These are phyloP conservation scores for Sericinus montela DNA, from an alignment of 2,888 invertebrate species.

Conservation along the genomic window DNA sequence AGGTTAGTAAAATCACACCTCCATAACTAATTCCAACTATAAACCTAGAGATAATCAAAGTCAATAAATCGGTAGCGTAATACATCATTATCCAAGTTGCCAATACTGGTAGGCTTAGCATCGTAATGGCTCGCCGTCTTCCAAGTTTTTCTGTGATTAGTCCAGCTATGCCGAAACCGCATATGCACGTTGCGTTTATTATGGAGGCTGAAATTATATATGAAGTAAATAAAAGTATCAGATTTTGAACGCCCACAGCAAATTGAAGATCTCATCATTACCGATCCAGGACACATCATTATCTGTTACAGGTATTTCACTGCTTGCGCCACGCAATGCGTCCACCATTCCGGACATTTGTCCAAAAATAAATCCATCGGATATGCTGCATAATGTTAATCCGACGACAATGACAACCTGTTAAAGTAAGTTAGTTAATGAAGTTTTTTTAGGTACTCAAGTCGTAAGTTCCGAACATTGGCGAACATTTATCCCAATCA, in stretches of 20 bases:
- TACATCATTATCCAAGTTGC: conserved; percentile 15
- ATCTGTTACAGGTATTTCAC: conserved; percentile 10
- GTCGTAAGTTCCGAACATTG: no score
- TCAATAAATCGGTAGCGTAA: not conserved
- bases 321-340: conserved; percentile 15
- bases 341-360: conserved; percentile 25
- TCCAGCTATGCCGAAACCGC: conserved; percentile 11
- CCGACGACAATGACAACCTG: conserved; percentile 16
- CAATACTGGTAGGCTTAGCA: conserved; percentile 7
- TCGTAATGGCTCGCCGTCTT: conserved; percentile 4
- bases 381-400: conserved; percentile 20
- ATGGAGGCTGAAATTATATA: conserved; percentile 22
- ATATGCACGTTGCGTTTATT: conserved; percentile 22
- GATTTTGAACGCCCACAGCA: no score
- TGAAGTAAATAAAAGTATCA: no score
- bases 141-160: conserved; percentile 13
- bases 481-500: no score
- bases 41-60: conserved; percentile 11
- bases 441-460: no score
- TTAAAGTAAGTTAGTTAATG: not conserved
- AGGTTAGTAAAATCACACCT: conserved; percentile 10
- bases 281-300: conserved; percentile 22
- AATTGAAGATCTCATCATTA: conserved; percentile 4
- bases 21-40: conserved; percentile 24
- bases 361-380: conserved; percentile 22